Conservation (phyloP, 2,888 invertebrate genomes). For the Tenthredo livida region DNA sequence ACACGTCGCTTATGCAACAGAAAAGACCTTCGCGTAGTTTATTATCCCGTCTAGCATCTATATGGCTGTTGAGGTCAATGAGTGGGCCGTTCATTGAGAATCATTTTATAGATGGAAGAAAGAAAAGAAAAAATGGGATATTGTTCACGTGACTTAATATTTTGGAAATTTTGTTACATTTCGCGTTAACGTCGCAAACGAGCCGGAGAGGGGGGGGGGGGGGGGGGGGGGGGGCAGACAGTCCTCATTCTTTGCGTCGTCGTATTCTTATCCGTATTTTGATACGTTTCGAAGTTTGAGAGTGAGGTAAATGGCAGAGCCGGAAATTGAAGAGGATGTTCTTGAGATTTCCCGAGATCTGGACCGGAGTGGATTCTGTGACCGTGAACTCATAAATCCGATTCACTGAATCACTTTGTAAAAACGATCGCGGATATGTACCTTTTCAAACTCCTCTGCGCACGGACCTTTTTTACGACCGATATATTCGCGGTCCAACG, state of each 20-base stretch:
- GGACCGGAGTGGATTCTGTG: conserved; percentile 29
- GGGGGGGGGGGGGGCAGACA: not conserved
- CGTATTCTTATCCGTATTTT: conserved; percentile 29
- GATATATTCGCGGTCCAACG: conserved; percentile 18
- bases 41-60: not conserved
- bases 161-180: not conserved
- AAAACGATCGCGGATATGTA: conserved; percentile 26
- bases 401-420: conserved; percentile 34
- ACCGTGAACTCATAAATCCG: conserved; percentile 40
- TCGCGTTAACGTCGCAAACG: not conserved
- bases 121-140: not conserved
- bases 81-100: not conserved
- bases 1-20: not conserved
- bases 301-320: conserved; percentile 30
- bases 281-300: conserved; percentile 19
- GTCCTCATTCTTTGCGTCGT: not conserved
- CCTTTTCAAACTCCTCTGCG: conserved; percentile 25
- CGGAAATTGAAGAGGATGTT: conserved; percentile 49
- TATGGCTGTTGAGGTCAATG: not conserved
- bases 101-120: not conserved
- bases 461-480: conserved; percentile 24
- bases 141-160: not conserved
- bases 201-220: not conserved
- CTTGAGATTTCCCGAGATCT: conserved; percentile 21
- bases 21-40: not conserved